A percentile compares a stretch with the other conserved stretches of the same genome.
phyloP scores from a whole-genome alignment of 2,797 vertebrate species.

The Pseudochromis fuscus region DNA sequence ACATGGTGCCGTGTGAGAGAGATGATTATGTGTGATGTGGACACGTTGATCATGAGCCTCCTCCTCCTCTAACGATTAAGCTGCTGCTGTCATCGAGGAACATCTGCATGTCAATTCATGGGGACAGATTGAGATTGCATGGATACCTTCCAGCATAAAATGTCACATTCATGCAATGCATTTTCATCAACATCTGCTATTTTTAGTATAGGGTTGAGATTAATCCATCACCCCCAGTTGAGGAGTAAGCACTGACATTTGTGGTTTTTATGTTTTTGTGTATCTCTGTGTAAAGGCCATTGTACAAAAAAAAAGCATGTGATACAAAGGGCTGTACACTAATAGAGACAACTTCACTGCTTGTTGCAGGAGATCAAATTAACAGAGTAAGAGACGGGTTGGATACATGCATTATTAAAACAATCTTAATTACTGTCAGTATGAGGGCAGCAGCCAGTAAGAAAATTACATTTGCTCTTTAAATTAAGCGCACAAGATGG shows the following conservation, averaged over 20 bases:
- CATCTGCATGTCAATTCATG: constrained; percentile 44
- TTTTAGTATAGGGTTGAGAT: constrained; percentile 43
- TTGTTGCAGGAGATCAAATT: constrained; percentile 1
- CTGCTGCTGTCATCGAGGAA: constrained; percentile 39
- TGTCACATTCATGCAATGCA: constrained; percentile 48
- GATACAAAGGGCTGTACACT: not conserved
- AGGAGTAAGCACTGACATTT: constrained; percentile 23
- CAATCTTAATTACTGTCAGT: constrained; percentile 7
- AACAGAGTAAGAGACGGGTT: not conserved
- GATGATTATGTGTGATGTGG: not conserved
- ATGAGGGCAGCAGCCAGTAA: constrained; percentile 5
- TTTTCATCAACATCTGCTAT: constrained; percentile 62
- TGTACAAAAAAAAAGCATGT: not conserved
- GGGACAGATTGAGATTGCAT: constrained; percentile 43
- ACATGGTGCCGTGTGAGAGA: not conserved
- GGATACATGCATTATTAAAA: constrained; percentile 10
- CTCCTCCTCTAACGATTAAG: constrained; percentile 15
- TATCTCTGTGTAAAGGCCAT: not conserved
- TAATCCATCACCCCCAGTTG: constrained; percentile 33
- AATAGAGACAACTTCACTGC: not conserved
- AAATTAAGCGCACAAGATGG: constrained; percentile 12
- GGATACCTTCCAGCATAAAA: constrained; percentile 49
- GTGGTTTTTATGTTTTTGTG: constrained; percentile 8
- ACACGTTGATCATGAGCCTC: constrained; percentile 6
- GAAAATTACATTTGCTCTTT: constrained; percentile 22